Percentiles rank a stretch among this genome's conserved stretches.
These are phyloP conservation scores for Oophaga pumilio DNA, from an alignment of 2,113 vertebrate genomes.

Conservation along the genomic window DNA sequence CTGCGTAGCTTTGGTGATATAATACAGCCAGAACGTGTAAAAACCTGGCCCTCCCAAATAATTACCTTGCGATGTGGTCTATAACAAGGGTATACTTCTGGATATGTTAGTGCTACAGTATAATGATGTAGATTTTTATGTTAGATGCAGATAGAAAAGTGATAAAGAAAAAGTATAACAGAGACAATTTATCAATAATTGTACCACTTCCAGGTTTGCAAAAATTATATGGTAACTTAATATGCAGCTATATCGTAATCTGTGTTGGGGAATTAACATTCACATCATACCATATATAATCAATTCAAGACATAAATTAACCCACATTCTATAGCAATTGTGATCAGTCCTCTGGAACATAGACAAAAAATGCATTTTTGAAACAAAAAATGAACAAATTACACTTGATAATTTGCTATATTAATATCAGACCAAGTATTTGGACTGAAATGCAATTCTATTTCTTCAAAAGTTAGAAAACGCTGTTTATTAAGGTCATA, in stretches of 20 bases:
- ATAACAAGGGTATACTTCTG: neutral
- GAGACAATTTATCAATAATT: neutral
- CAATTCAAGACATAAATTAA: neutral
- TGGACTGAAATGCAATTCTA: neutral
- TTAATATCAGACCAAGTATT: constrained; percentile 13
- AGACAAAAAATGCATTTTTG: neutral
- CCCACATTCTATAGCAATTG: neutral
- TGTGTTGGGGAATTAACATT: neutral
- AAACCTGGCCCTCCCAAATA: neutral
- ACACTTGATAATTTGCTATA: neutral
- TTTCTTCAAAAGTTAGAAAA: neutral
- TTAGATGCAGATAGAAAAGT: neutral
- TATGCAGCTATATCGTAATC: neutral
- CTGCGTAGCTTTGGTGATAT: neutral
- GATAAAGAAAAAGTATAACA: neutral
- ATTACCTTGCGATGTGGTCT: neutral
- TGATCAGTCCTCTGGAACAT: neutral
- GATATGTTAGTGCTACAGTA: neutral
- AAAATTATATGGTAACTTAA: neutral
- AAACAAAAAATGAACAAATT: constrained; percentile 5
- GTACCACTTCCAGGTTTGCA: neutral
- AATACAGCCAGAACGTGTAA: neutral
- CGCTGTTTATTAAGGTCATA: neutral
- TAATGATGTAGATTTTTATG: neutral
- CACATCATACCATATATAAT: neutral